phyloP scores from a whole-genome alignment of 2,888 invertebrate species.

The Phengaris alcon region DNA sequence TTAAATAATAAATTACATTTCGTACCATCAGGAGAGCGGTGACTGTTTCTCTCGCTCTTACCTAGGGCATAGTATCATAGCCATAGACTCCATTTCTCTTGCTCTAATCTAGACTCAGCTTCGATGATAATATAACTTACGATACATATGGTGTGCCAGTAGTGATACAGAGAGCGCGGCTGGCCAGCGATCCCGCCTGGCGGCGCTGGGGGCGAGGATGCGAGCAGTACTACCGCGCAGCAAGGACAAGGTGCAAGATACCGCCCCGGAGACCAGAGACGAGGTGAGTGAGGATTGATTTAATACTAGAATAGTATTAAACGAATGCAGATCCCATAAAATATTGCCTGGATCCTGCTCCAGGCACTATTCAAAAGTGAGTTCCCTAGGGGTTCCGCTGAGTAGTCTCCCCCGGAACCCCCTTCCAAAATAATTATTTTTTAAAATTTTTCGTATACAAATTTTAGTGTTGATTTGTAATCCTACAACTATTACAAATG shows the following conservation, averaged over 20 bases:
- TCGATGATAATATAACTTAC: not conserved
- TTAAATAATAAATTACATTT: no score
- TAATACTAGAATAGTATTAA: not conserved
- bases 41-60: not conserved
- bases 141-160: constrained; percentile 51
- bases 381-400: no score
- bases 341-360: not conserved
- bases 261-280: constrained; percentile 54
- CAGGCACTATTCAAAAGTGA: no score
- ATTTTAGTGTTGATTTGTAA: no score
- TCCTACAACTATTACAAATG: no score
- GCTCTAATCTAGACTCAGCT: not conserved
- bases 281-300: constrained; percentile 47
- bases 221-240: constrained; percentile 60
- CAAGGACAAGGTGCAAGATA: constrained; percentile 65
- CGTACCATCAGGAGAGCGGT: no score
- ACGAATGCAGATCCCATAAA: constrained; percentile 15
- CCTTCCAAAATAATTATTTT: no score
- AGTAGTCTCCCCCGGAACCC: no score
- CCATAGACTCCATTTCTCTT: not conserved
- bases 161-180: constrained; percentile 77
- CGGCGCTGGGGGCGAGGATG: constrained; percentile 60
- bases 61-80: no score
- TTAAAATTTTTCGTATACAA: no score
- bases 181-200: constrained; percentile 60